phyloP scores from a whole-genome alignment of 2,888 invertebrate species.

The Tinea trinotella region DNA sequence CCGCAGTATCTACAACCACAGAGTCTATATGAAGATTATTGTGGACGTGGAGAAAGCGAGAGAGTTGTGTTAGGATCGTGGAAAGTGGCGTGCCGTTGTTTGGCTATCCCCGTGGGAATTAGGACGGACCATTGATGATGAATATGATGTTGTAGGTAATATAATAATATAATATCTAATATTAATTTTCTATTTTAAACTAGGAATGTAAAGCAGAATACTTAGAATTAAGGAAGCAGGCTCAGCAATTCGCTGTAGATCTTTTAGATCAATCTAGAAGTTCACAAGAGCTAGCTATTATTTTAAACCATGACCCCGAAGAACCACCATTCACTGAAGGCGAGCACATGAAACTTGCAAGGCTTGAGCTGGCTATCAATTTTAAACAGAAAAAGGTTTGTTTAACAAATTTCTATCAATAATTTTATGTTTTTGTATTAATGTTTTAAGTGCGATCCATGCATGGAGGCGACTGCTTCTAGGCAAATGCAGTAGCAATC shows the following conservation, averaged over 20 bases:
- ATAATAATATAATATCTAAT: background rate
- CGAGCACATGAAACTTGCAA: constrained; percentile 86
- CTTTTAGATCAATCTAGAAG: constrained; percentile 92
- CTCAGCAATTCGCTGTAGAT: constrained; percentile 93
- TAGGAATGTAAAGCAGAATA: constrained; percentile 94
- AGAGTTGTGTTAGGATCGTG: too few relatives aligned
- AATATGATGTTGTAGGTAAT: too few relatives aligned
- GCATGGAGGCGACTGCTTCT: too few relatives aligned
- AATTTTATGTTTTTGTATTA: background rate
- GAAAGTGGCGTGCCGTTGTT: too few relatives aligned
- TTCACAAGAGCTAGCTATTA: constrained; percentile 92
- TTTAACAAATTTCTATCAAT: background rate
- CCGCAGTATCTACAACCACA: too few relatives aligned
- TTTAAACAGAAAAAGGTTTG: constrained; percentile 94
- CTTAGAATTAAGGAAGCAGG: constrained; percentile 84
- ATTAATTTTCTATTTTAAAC: background rate
- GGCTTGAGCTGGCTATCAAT: constrained; percentile 91
- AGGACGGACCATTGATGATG: too few relatives aligned
- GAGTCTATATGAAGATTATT: too few relatives aligned
- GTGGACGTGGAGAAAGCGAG: too few relatives aligned
- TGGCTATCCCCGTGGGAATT: too few relatives aligned
- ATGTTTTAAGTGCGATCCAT: too few relatives aligned
- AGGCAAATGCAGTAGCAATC: too few relatives aligned
- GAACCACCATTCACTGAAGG: constrained; percentile 81
- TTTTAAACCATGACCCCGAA: constrained; percentile 92